Base-by-base conservation (phyloP, 2,797 vertebrate species). In the Scarus forsteni region DNA sequence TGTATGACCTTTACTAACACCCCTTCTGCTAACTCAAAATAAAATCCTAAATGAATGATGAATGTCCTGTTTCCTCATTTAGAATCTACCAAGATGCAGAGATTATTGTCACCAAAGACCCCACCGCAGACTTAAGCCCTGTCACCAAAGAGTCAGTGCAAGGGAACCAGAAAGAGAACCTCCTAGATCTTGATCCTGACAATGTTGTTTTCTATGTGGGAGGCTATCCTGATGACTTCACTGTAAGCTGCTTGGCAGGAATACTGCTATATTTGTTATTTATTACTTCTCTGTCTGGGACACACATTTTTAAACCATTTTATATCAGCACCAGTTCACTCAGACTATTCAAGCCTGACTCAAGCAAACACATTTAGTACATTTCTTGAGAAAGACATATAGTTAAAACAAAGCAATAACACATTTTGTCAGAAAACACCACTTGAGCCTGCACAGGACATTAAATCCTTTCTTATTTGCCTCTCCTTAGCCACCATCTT, bases 161-260 rank as follows among this genome's bases (percentile, higher is more conserved):
- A 43, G 93, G 92, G 61, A 0, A 65, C 0, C 39, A 75, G 1
- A 46, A 7, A 16, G 73, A 83, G 55, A 91, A 94, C 83, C 94
- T 95, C 7, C 83, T 95, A 69, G 75, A 93, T 46, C 53, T 95
- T 63, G 86, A 48, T 18, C 84, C 89, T 8, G 42, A 36, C 3
- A 83, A 94, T 3, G 3, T 92, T 5, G 94, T 95, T 38, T 95
- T 95, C 88, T 95, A 95, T 15, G 87, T 95, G 0, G 95, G 94
- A 63, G 95, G 95, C 50, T 94, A 94, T 81, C 95, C 95, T 0
- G 13, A 60, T 8, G 44, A 70, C 80, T 95, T 95, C 81, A 92
- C 78, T 6, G 95, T 95, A 81, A 93, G 90, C 59, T 54, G 13
- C 69, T 45, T 18, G 19, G 45, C 34, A 60, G 5, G 18, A 38